A percentile compares a stretch with the other conserved stretches of the same genome.
phyloP scores from a whole-genome alignment of 2,113 vertebrate species.

The Cyanistes caeruleus region DNA sequence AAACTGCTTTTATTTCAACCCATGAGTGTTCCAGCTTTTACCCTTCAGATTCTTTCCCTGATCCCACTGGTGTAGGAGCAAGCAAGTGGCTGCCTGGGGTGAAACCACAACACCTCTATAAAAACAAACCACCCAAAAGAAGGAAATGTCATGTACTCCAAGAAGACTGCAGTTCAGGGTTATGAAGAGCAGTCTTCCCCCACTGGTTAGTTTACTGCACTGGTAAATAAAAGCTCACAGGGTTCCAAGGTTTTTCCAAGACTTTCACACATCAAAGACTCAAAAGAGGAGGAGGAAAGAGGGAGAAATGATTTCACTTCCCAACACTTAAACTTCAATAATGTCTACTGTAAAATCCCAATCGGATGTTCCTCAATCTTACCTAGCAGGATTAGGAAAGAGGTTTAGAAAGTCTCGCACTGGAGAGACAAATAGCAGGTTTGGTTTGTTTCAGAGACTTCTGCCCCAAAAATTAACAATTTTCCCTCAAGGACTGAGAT shows the following conservation, averaged over 20 bases:
- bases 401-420: not conserved
- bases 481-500: not conserved
- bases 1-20: rapidly evolving
- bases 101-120: rapidly evolving
- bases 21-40: not conserved
- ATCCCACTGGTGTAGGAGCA: rapidly evolving
- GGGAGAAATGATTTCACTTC: not conserved
- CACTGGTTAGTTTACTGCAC: not conserved
- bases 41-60: not conserved
- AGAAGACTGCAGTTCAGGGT: not conserved
- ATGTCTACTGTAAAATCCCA: not conserved
- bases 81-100: not conserved
- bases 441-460: not conserved
- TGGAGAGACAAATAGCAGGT: not conserved
- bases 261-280: not conserved
- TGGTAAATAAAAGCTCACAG: not conserved
- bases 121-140: not conserved
- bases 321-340: not conserved
- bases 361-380: not conserved
- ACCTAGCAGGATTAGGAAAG: not conserved
- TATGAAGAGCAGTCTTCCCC: not conserved
- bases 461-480: not conserved
- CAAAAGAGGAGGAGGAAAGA: not conserved
- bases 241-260: not conserved
- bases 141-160: rapidly evolving